Conservation (phyloP, 1,140 invertebrate species). For the Calliphora vicina region DNA sequence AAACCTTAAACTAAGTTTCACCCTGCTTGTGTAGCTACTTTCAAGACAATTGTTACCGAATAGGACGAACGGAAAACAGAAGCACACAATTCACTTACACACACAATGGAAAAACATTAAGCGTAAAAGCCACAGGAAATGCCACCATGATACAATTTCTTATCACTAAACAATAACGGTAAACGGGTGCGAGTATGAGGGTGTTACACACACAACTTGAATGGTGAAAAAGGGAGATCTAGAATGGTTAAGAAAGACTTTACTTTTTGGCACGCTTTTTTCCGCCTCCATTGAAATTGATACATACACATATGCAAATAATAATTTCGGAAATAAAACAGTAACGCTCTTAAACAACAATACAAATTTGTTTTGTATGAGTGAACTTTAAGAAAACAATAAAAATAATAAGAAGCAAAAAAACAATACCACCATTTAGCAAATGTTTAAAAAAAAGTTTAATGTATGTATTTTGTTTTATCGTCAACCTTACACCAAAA, state of each 20-base stretch:
- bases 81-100: too few relatives aligned
- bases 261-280: constrained; percentile 20
- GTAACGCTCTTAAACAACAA: not conserved
- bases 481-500: not conserved
- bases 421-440: not conserved
- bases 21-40: too few relatives aligned
- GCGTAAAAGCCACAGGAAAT: constrained; percentile 31
- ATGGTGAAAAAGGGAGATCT: not conserved
- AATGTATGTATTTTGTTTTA: not conserved
- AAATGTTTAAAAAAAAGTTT: not conserved
- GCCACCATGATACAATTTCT: constrained; percentile 20
- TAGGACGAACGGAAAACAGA: too few relatives aligned
- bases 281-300: not conserved
- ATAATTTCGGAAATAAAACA: not conserved
- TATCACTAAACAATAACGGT: constrained; percentile 20
- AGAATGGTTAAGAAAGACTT: not conserved
- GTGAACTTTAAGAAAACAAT: not conserved
- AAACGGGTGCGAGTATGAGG: not conserved
- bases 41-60: too few relatives aligned
- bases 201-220: not conserved
- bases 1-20: too few relatives aligned
- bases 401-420: too few relatives aligned
- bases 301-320: constrained; percentile 26
- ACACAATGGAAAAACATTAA: not conserved
- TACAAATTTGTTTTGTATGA: constrained; percentile 12